Evolutionary conservation across 2,888 invertebrate genomes (phyloP), one percentile per base, ranked within the genome.

Genomic region (Sphaerophoria taeniata): DNA sequence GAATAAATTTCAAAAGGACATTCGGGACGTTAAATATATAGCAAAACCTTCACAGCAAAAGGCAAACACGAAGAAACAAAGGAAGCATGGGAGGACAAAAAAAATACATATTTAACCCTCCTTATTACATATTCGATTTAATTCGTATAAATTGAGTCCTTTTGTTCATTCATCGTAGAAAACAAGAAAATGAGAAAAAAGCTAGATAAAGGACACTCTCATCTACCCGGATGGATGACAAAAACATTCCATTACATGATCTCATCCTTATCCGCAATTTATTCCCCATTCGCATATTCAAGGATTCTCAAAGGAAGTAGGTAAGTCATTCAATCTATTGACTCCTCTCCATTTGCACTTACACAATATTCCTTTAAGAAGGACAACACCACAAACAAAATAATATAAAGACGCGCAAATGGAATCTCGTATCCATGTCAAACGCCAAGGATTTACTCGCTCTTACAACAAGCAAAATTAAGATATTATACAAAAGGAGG

Each of bases 161-260:
- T 81, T 85, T 85, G 81, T 85, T 81, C 76, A 56, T 45, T 70
- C 84, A 69, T 43, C 43, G 36, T n/a, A 24, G 24, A 24, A 24
- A 24, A 60, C 49, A 58, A 43, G 31, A 55, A 47, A n/a, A 51
- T 36, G 16, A 16, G 34, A 31, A 49, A 34, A 56, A 16, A 65
- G 34, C 6, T 3, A 65, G 49, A 49, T 67, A 72, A 69, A 72
- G 74, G 65, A 84, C 75, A 67, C 74, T 74, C 67, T 60, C 65
- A 58, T 58, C 53, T 51, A 45, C 1, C 47, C 43, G 39, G 69
- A 80, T 80, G 67, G 81, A 85, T 77, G 85, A 85, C 85, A 85
- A 81, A 85, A 81, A 81, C 85, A 85, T 85, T 81, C 85, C 85
- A 85, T 85, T 85, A 85, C 81, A 85, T 60, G 76, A 76, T 72